Conservation (phyloP, 2,113 vertebrate genomes). For the Porphyrio hochstetteri region DNA sequence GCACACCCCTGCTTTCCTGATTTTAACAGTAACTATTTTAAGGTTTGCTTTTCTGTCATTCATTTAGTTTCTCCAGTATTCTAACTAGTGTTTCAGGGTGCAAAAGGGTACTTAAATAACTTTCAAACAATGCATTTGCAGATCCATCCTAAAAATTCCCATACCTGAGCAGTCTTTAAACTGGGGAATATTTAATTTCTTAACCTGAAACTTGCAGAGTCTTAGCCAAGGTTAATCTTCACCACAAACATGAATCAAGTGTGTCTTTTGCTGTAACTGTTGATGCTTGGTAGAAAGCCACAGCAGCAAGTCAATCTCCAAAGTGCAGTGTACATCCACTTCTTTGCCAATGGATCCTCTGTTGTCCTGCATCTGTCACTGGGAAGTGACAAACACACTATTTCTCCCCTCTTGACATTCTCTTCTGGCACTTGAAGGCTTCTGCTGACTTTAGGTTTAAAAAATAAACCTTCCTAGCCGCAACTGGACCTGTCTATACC, state of each 20-base stretch:
- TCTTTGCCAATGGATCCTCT: not conserved
- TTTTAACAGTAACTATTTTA: constrained; percentile 3
- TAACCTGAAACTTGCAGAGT: not conserved
- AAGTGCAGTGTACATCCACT: not conserved
- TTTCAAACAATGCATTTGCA: not conserved
- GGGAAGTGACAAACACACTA: not conserved
- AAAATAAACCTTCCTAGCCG: not conserved
- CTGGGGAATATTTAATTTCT: not conserved
- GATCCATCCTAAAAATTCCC: not conserved
- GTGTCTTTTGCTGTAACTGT: not conserved
- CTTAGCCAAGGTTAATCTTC: not conserved
- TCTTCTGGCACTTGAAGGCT: not conserved
- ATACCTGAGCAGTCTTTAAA: not conserved
- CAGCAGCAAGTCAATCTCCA: not conserved
- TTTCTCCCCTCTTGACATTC: not conserved
- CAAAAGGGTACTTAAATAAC: not conserved
- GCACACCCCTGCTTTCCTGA: not conserved
- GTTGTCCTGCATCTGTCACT: fast-evolving
- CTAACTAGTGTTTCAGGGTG: not conserved
- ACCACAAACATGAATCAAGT: not conserved
- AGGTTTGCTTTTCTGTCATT: not conserved
- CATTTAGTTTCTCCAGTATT: not conserved
- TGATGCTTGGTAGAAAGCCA: not conserved
- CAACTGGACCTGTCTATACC: not conserved
- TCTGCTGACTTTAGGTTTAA: not conserved